Base-by-base conservation (phyloP, 1,140 invertebrate species). In the Drosophila orena region DNA sequence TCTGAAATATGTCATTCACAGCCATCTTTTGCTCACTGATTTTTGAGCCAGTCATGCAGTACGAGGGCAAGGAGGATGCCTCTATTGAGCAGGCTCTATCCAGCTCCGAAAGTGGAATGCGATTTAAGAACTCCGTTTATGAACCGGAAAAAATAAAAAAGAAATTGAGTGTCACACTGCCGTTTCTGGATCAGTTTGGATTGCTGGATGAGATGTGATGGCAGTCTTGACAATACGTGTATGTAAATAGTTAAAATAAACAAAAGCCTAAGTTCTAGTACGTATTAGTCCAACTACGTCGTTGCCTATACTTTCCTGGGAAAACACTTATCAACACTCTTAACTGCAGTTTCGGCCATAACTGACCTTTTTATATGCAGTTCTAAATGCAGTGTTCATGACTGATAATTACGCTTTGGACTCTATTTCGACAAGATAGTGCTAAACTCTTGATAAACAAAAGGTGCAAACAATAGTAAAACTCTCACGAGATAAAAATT, bases 151-250 rank as follows among this genome's bases (percentile, higher is more conserved):
- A 57, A 4, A 24, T 81, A 2, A 74, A 70, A 40, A 58, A 50
- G 3, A 77, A 83, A 61, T 5, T 91, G 4, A 64, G 10, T 59
- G 24, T 40, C 0, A 34, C 57, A 47, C 14, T 68, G 37, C 44
- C 90, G 54, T 17, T 46, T 86, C 69, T 92, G 0, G 91, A 92
- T 79, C 62, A 80, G 22, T 65, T 86, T 34, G 83, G 74, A 46
- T 37, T 91, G 49, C 65, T 92, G 0, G 90, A 92, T 60, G 69
- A 80, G 15, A 75, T 86, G 64, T 88, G 64, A 78, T 11, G 14
- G 10, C 1, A 42, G 10, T 30, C 30, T 30, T 2, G 8, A 30
- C 7, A 2, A 10, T 0, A n/a, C n/a, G n/a, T n/a, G n/a, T n/a
- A 6, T 17, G 17, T 3, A 0, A 35, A 17, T 35, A 58, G 10